Evolutionary conservation across 1,140 invertebrate species (phyloP), one percentile per base, ranked within the genome.

Genomic region (Conus ventricosus): DNA sequence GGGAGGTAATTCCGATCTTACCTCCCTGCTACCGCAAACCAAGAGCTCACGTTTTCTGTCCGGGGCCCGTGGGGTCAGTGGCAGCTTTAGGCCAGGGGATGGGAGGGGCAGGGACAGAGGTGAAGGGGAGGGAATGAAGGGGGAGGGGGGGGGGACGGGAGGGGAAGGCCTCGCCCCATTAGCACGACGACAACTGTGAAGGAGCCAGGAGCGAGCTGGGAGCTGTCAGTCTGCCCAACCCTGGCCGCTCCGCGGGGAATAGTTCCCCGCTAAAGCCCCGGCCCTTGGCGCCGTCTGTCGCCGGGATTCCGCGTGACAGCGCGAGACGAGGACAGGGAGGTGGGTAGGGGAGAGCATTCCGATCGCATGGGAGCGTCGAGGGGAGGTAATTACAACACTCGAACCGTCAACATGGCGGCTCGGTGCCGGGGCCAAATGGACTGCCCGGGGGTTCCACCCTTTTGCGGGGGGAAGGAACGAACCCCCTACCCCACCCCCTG

Each of bases 211-310:
- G 25, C 80, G 80, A 81, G 80, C 39, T 54, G 80, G 17, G 20
- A 54, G 80, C 80, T 81, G 80, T 51, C 80, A 81, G 80, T 20
- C 27, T 63, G 39, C 80, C 80, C 51, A 81, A 17, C 80, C 39
- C 80, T 23, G 80, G 80, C 11, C 27, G 10, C 15, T 55, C 80
- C 80, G 15, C 13, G 23, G 80, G 80, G 80, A 81, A 81, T 81
- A 81, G 80, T 78, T 25, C 76, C 25, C 57, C 13, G 11, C 78
- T 54, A 85, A 85, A 78, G 55, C 87, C 63, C 13, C 39, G 87
- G 57, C 87, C 78, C 78, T 88, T 71, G 71, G 85, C 85, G 85
- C 85, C 85, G 85, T 87, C 85, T 87, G 85, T 87, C 85, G 85
- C 27, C 85, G 51, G 80, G 85, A 87, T 78, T 76, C 51, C 85